Evolutionary conservation across 2,888 invertebrate genomes (phyloP).

Genomic region (Tridacna crocea): DNA sequence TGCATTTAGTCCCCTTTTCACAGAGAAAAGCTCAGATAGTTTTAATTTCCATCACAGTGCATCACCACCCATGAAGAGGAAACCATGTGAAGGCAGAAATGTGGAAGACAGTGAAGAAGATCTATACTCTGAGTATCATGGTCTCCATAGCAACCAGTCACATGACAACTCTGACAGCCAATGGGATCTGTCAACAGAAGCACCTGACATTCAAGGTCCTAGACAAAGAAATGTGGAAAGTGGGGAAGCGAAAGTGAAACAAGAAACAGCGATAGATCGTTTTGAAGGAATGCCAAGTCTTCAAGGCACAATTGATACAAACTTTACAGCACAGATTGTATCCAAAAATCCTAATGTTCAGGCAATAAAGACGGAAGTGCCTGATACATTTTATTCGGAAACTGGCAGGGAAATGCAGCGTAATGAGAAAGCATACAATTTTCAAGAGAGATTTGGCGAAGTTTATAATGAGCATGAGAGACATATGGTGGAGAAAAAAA

Average conservation of each 20-base stretch:
- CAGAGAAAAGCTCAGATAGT: too few species aligned
- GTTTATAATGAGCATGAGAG: conserved; percentile 74
- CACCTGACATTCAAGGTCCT: conserved; percentile 36
- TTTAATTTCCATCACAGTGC: conserved; percentile 57
- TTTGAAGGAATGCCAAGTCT: conserved; percentile 76
- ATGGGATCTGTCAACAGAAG: conserved; percentile 16
- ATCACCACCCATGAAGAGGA: conserved; percentile 72
- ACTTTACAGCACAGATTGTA: conserved; percentile 65
- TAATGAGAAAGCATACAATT: conserved; percentile 65
- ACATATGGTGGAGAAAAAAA: conserved; percentile 58
- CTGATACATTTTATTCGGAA: neutral
- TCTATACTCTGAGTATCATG: conserved; percentile 80
- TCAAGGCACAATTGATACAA: conserved; percentile 77
- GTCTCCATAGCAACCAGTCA: conserved; percentile 55
- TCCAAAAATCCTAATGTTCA: neutral
- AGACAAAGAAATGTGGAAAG: conserved; percentile 40
- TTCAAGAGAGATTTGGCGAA: conserved; percentile 72
- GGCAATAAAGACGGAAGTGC: neutral
- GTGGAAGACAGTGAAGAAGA: conserved; percentile 81
- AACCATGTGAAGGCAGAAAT: conserved; percentile 77
- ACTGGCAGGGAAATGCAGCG: neutral
- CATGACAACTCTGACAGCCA: conserved; percentile 50
- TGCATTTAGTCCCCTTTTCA: too few species aligned
- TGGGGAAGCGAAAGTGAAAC: conserved; percentile 9
- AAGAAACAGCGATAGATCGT: conserved; percentile 19